Percentiles rank a stretch among this genome's conserved stretches.
These are phyloP conservation scores for Lobophora halterata DNA, from an alignment of 2,888 invertebrate species.

Conservation along the genomic window DNA sequence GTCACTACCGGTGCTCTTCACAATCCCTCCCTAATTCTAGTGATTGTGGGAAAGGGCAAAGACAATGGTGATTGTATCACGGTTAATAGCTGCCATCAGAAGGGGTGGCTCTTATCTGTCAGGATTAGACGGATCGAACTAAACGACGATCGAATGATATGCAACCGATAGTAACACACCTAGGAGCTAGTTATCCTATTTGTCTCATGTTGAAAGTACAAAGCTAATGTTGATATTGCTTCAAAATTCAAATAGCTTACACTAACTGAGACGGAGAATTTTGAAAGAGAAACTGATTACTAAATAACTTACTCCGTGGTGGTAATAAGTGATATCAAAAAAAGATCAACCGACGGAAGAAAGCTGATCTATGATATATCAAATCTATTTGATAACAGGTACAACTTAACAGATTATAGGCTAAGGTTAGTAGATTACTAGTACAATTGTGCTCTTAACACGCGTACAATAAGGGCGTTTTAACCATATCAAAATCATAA, in stretches of 20 bases:
- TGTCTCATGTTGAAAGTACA: slow-evolving; percentile 13
- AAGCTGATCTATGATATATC: too few species aligned
- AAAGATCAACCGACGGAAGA: too few species aligned
- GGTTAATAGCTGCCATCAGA: slow-evolving; percentile 71
- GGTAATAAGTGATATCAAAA: too few species aligned
- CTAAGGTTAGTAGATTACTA: slow-evolving; percentile 35
- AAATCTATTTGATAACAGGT: slow-evolving; percentile 9
- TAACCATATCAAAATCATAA: slow-evolving; percentile 48
- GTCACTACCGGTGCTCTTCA: slow-evolving; percentile 15
- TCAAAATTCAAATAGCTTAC: too few species aligned
- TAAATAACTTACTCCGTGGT: too few species aligned
- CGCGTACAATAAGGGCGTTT: slow-evolving; percentile 56
- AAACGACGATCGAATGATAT: slow-evolving; percentile 35
- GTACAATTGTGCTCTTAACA: slow-evolving; percentile 54
- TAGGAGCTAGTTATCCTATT: slow-evolving; percentile 28
- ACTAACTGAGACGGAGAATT: too few species aligned
- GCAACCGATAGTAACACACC: too few species aligned
- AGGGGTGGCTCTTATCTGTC: slow-evolving; percentile 51
- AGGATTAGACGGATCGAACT: slow-evolving; percentile 56
- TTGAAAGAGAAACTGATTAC: too few species aligned
- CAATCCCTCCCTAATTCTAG: slow-evolving; percentile 26
- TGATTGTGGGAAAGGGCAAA: slow-evolving; percentile 75
- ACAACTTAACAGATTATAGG: slow-evolving; percentile 21
- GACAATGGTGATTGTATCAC: slow-evolving; percentile 74
- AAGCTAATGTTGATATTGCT: too few species aligned